A percentile compares a stretch with the other conserved stretches of the same genome.
Evolutionary conservation across 2,888 invertebrate genomes (phyloP).

Genomic region (Platerodrilus igneus): DNA sequence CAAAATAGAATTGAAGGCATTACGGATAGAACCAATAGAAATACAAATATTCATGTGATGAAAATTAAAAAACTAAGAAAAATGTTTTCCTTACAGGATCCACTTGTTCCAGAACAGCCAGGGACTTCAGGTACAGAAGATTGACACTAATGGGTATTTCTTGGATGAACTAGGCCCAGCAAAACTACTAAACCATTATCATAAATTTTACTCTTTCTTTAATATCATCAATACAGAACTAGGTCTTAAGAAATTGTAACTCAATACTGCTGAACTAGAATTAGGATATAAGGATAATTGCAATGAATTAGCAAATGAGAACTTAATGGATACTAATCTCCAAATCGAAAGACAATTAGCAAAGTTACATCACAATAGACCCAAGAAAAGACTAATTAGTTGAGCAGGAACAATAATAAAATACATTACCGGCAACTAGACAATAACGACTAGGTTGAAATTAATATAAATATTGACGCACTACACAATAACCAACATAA

Average conservation of each 20-base stretch:
- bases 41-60: constrained; percentile 3
- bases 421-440: too few species aligned
- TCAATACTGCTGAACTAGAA: constrained; percentile 19
- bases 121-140: constrained; percentile 21
- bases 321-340: constrained; percentile 20
- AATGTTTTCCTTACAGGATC: constrained; percentile 2
- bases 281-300: constrained; percentile 2
- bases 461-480: constrained; percentile 16
- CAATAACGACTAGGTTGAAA: too few species aligned
- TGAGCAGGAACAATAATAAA: constrained; percentile 17
- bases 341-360: constrained; percentile 23
- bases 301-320: neutral
- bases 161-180: constrained; percentile 19
- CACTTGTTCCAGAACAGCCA: too few species aligned
- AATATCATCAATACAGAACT: constrained; percentile 23
- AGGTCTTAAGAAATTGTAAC: constrained; percentile 18
- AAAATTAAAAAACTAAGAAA: constrained; percentile 9
- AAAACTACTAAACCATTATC: constrained; percentile 20
- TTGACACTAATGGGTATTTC: constrained; percentile 22
- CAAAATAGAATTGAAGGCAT: constrained; percentile 1
- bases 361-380: constrained; percentile 17
- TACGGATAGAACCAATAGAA: constrained; percentile 2
- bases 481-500: constrained; percentile 16
- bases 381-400: constrained; percentile 16
- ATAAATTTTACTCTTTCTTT: constrained; percentile 28